Base-by-base conservation (phyloP, 53 echinoderm and acorn worm genomes). In the Astropecten irregularis region DNA sequence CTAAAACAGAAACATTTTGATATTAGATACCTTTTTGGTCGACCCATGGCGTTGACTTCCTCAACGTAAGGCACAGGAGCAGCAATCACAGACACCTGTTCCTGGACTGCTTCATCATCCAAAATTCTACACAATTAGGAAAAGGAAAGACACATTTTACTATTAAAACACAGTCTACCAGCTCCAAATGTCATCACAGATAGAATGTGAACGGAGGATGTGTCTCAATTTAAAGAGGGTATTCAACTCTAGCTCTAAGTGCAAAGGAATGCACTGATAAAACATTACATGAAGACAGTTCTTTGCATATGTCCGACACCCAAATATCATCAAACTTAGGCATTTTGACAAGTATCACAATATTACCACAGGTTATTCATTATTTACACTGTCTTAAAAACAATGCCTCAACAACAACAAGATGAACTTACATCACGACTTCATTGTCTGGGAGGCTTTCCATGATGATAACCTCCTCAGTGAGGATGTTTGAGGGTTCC, bases 1-100 rank as follows among this genome's bases (percentile, higher is more conserved):
- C 20, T 19, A 54, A 18, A 4, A 11, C 55, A 18, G n/a, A 15
- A 15, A 54, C 30, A 27, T 36, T 3, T n/a, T n/a, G n/a, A n/a
- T n/a, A n/a, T n/a, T n/a, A 49, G 9, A 49, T 88, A 50, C 82
- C 82, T 52, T 69, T 71, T 51, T 68, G 52, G 33, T 58, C 82
- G 48, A 40, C 71, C 49, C 25, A 40, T 69, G 29, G 59, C 1
- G 26, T 40, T 13, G 19, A 52, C 57, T 11, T 27, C 49, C 57
- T 68, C 51, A 23, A 52, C 68, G 22, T 53, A 52, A 4, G 62
- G 71, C 32, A 14, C 54, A 53, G 73, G 29, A 30, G 22, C n/a
- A 37, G 27, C 29, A 30, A n/a, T n/a, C n/a, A n/a, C n/a, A n/a
- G n/a, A n/a, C n/a, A 46, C 14, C 0, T 30, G 20, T n/a, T n/a